Base-by-base conservation (phyloP, 1,140 invertebrate genomes). In the Hyles vespertilio region DNA sequence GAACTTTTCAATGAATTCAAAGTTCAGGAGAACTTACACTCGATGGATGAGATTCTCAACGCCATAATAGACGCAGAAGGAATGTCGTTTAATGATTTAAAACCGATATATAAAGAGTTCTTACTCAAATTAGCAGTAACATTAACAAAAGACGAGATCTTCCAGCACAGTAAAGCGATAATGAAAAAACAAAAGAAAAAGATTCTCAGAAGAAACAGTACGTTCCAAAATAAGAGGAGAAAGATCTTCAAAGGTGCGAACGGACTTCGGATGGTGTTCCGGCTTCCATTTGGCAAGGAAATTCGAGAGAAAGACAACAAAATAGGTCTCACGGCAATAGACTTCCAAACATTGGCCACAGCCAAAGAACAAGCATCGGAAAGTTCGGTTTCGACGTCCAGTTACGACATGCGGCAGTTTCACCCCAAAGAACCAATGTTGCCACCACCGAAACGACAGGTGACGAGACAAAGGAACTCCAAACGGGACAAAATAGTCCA, bases 71-170 rank as follows among this genome's bases (percentile, higher is more conserved):
- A 96, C 87, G 93, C 95, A 1, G 94, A 96, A 77, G 96, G 96
- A 51, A 97, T 97, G 95, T 96, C 95, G 22, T 97, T 96, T 85
- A 97, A 97, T 87, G 95, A 97, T 68, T 87, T 97, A 51, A 96
- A 96, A 81, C 96, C 96, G 3, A 94, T 96, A 45, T 96, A 97
- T 78, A 96, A 96, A 83, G 96, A 97, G 87, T 96, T 97, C 73
- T 86, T 97, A 32, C 79, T 97, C 47, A 96, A 97, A 89, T 87
- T 97, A 54, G 95, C 96, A 0, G 92, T 96, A 0, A 97, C 96
- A 0, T 84, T 97, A 12, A 97, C 95, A 12, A 96, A 97, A 84
- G 96, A 97, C 70, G 96, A 97, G 85, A 90, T 97, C 55, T 97
- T 96, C 77, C 94, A 96, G 76, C 92, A 96, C 72, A 96, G 95